These are phyloP conservation scores for Cydia fagiglandana DNA, from an alignment of 1,140 invertebrate genomes.

Conservation along the genomic window DNA sequence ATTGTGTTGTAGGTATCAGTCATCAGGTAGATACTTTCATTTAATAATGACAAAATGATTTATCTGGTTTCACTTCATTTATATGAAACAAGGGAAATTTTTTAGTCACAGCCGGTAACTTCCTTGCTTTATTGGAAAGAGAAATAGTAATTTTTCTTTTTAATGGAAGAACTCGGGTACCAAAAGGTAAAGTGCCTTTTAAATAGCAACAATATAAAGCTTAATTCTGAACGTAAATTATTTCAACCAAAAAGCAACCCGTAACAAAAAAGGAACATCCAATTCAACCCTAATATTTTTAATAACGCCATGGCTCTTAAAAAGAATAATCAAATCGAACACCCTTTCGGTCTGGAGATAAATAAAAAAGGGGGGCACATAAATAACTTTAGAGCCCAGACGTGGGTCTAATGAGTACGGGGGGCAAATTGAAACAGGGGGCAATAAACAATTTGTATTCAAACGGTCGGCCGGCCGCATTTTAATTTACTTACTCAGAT, in stretches of 20 bases:
- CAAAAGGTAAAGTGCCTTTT: no score
- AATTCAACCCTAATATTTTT: slow-evolving; percentile 16
- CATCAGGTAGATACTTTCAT: no score
- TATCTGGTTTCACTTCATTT: no score
- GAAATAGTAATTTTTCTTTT: no score
- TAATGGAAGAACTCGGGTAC: no score
- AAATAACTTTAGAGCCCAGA: slow-evolving; percentile 58
- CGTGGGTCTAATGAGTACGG: slow-evolving; percentile 61
- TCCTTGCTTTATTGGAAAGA: no score
- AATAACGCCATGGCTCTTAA: slow-evolving; percentile 21
- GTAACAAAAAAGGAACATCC: background rate
- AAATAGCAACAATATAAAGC: no score
- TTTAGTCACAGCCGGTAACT: no score
- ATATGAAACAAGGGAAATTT: no score
- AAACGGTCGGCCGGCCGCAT: slow-evolving; percentile 68
- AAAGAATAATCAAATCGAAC: slow-evolving; percentile 51
- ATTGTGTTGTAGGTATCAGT: no score
- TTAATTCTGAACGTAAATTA: no score
- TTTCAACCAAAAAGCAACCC: background rate
- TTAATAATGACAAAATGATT: no score
- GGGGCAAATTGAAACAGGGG: slow-evolving; percentile 65
- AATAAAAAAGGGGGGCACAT: slow-evolving; percentile 55
- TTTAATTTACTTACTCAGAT: slow-evolving; percentile 78
- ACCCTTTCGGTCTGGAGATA: slow-evolving; percentile 51
- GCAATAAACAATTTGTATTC: slow-evolving; percentile 76